A percentile compares a stretch with the other conserved stretches of the same genome.
These are phyloP conservation scores for Euborellia annulipes DNA, from an alignment of 1,140 invertebrate species.

Conservation along the genomic window DNA sequence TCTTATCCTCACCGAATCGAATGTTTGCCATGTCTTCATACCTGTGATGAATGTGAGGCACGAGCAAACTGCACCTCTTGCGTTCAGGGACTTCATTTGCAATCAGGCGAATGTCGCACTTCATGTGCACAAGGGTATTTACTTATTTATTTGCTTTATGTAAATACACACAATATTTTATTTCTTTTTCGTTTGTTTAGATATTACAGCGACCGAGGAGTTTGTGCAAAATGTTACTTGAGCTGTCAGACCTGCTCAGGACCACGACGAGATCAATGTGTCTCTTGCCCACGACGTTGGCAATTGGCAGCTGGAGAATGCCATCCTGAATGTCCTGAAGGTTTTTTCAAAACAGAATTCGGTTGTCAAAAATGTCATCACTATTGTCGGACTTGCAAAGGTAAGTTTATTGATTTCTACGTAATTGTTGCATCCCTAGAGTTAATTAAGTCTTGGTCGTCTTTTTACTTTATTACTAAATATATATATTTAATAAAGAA, in stretches of 20 bases:
- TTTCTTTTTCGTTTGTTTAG: conserved; percentile 27
- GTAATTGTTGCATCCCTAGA: no score
- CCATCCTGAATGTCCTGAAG: conserved; percentile 65
- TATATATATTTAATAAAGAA: no score
- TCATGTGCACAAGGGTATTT: conserved; percentile 24
- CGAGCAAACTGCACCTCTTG: conserved; percentile 63
- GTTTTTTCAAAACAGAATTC: conserved; percentile 59
- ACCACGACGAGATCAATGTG: conserved; percentile 66
- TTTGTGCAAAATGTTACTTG: conserved; percentile 64
- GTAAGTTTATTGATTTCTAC: conserved; percentile 32
- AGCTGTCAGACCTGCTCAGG: conserved; percentile 68
- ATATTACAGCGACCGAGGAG: conserved; percentile 66
- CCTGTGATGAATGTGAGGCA: conserved; percentile 57
- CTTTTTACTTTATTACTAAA: no score
- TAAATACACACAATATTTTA: neutral
- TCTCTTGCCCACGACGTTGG: conserved; percentile 59
- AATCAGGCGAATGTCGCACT: conserved; percentile 60
- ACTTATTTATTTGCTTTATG: neutral
- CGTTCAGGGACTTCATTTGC: conserved; percentile 48
- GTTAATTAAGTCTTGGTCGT: no score
- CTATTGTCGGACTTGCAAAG: conserved; percentile 63
- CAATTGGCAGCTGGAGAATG: conserved; percentile 64
- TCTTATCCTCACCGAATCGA: conserved; percentile 43
- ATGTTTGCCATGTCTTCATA: conserved; percentile 59
- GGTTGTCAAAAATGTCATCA: conserved; percentile 73